Conservation (phyloP, 1,140 invertebrate genomes). For the Platyscapa corneri region DNA sequence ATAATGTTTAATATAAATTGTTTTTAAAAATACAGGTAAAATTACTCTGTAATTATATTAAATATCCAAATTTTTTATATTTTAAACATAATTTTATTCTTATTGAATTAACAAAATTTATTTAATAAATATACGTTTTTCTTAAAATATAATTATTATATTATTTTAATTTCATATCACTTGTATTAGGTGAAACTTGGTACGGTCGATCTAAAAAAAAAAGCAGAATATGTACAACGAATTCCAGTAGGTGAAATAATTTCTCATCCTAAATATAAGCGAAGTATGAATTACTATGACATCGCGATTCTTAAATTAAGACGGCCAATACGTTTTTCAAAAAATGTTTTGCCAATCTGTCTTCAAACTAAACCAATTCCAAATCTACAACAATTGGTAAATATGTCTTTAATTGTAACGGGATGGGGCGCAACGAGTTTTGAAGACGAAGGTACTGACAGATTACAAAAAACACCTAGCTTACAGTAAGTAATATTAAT, state of each 20-base stretch:
- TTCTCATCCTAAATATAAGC: constrained; percentile 69
- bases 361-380: constrained; percentile 64
- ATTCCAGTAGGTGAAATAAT: constrained; percentile 61
- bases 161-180: background rate
- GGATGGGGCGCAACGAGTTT: constrained; percentile 66
- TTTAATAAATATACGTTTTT: background rate
- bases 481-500: constrained; percentile 59
- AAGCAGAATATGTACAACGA: constrained; percentile 57
- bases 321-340: constrained; percentile 57
- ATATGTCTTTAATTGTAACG: constrained; percentile 60
- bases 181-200: constrained; percentile 66
- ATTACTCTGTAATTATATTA: too few relatives aligned
- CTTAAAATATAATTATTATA: background rate
- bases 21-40: too few relatives aligned
- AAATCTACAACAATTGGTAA: constrained; percentile 51
- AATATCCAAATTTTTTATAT: too few relatives aligned
- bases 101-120: too few relatives aligned
- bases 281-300: constrained; percentile 71
- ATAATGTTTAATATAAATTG: too few relatives aligned
- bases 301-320: constrained; percentile 73
- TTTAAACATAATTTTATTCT: too few relatives aligned
- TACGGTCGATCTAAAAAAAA: constrained; percentile 58
- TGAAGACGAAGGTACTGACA: constrained; percentile 47
- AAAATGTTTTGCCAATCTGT: constrained; percentile 70
- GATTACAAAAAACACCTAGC: constrained; percentile 62